Conservation (phyloP, 2,888 invertebrate species). For the Bellardia bayeri region DNA sequence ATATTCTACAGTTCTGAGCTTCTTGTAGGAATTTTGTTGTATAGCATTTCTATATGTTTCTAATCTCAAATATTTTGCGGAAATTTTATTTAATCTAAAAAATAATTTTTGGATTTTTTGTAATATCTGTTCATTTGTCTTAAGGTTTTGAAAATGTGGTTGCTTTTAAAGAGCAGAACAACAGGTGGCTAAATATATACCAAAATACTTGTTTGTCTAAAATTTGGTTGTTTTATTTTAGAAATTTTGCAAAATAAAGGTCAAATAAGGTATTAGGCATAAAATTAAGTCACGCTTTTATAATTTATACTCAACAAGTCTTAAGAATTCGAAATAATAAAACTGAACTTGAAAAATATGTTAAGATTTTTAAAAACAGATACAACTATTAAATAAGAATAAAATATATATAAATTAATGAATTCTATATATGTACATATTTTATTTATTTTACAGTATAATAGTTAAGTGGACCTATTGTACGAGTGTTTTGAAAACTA, state of each 20-base stretch:
- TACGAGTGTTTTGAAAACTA: background rate
- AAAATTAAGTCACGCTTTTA: background rate
- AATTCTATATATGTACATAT: too few relatives aligned
- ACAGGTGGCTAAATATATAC: background rate
- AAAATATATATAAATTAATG: too few relatives aligned
- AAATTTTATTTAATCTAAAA: slow-evolving; percentile 26
- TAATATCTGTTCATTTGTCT: background rate
- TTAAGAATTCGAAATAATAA: background rate
- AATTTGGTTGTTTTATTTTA: background rate
- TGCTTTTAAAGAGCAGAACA: background rate
- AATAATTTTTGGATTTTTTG: background rate
- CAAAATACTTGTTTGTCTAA: background rate
- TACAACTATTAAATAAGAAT: too few relatives aligned
- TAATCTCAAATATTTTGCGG: slow-evolving; percentile 43
- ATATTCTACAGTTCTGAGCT: background rate
- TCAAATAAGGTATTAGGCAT: slow-evolving; percentile 10
- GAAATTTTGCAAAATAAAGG: background rate
- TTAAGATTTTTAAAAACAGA: background rate
- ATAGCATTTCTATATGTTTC: background rate
- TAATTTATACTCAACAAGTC: background rate
- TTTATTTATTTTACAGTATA: slow-evolving; percentile 5
- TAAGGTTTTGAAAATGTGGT: background rate
- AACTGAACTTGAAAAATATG: background rate
- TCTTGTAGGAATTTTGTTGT: slow-evolving; percentile 26
- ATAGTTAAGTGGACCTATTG: background rate